phyloP scores from a whole-genome alignment of 1,140 invertebrate species.

The Drosophila cardini region DNA sequence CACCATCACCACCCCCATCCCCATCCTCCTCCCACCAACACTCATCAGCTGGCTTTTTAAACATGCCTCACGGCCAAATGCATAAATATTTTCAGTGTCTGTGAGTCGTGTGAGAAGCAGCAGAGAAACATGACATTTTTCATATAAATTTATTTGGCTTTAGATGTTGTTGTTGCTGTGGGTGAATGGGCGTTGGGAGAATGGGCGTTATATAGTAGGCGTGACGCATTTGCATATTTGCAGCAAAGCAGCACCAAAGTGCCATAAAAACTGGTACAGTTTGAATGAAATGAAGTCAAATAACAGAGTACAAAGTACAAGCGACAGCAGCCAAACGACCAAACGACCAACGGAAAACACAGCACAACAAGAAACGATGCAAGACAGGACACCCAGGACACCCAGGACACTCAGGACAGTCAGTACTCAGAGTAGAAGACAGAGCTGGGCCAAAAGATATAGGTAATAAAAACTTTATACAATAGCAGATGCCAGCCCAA shows the following conservation, averaged over 20 bases:
- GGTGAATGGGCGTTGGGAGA: constrained; percentile 1
- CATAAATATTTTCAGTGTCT: constrained; percentile 71
- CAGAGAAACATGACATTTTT: constrained; percentile 67
- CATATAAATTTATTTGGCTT: constrained; percentile 73
- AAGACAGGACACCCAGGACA: not conserved
- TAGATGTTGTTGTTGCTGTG: constrained; percentile 18
- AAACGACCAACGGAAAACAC: constrained; percentile 6
- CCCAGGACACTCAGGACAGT: not conserved
- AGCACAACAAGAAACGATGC: not conserved
- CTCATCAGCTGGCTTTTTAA: constrained; percentile 67
- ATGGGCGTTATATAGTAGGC: constrained; percentile 18
- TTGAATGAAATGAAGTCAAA: constrained; percentile 72
- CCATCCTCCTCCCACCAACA: not conserved
- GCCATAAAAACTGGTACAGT: constrained; percentile 68
- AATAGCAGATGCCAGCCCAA: constrained; percentile 50
- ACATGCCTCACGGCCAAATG: constrained; percentile 73
- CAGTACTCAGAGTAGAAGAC: not conserved
- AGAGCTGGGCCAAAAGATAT: constrained; percentile 46
- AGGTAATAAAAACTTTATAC: constrained; percentile 74
- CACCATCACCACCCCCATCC: not conserved
- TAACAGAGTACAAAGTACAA: constrained; percentile 44
- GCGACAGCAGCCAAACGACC: not conserved
- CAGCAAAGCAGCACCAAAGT: constrained; percentile 57
- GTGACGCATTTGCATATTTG: constrained; percentile 73
- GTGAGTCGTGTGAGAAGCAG: constrained; percentile 41